Percentiles rank a stretch among this genome's conserved stretches.
These are phyloP conservation scores for Crypturellus tataupa DNA, from an alignment of 2,797 vertebrate species.

Conservation along the genomic window DNA sequence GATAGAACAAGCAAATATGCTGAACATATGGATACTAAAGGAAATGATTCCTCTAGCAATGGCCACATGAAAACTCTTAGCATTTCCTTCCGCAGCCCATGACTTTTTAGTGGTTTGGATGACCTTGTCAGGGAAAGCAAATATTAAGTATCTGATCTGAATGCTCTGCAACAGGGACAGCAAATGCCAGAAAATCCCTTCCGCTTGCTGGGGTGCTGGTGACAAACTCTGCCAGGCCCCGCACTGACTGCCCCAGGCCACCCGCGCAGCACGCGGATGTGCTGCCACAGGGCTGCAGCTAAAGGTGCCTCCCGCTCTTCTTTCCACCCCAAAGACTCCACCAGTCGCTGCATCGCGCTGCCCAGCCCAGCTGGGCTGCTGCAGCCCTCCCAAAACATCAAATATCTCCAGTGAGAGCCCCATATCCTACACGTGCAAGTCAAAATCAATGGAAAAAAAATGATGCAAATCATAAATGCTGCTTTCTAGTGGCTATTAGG, in stretches of 20 bases:
- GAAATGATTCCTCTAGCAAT: constrained; percentile 26
- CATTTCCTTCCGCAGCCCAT: constrained; percentile 32
- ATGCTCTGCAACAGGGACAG: neutral
- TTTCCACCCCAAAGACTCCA: constrained; percentile 16
- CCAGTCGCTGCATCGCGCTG: neutral
- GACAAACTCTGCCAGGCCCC: neutral
- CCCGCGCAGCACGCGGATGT: neutral
- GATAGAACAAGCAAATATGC: constrained; percentile 33
- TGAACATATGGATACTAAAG: constrained; percentile 20
- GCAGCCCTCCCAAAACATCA: neutral
- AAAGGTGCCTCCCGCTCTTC: neutral
- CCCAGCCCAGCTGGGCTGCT: neutral
- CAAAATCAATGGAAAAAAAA: constrained; percentile 13
- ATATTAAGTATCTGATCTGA: neutral
- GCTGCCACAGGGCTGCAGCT: neutral
- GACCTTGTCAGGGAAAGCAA: constrained; percentile 31
- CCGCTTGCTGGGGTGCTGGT: neutral
- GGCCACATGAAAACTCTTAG: constrained; percentile 39
- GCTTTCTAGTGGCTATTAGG: constrained; percentile 2
- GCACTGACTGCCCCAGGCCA: no score
- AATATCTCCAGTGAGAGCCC: neutral
- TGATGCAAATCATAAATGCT: neutral
- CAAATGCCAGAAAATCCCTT: neutral
- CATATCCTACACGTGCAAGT: neutral
- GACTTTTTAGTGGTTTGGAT: constrained; percentile 31